Base-by-base conservation (phyloP, 2,113 vertebrate species). In the Diadophis punctatus region DNA sequence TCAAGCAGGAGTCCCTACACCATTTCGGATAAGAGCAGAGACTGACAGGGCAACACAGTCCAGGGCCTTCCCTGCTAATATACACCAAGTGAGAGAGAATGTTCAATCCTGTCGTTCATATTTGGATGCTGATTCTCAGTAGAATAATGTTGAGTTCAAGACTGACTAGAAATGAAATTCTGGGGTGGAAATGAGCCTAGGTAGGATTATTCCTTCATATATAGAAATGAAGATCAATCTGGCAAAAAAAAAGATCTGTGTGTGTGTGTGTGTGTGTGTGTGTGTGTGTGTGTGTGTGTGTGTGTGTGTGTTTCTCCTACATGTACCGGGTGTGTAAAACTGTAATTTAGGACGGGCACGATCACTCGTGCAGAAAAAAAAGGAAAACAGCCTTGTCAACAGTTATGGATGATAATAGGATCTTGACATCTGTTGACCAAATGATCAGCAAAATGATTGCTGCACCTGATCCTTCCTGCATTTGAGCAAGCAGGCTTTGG, bases 11-110 rank as follows among this genome's bases (percentile, higher is more conserved):
- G n/a, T n/a, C n/a, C n/a, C n/a, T n/a, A n/a, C n/a, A n/a, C n/a
- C n/a, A n/a, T n/a, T n/a, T n/a, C n/a, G n/a, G n/a, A n/a, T n/a
- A n/a, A 96, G 56, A 92, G 95, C 92, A 56, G 91, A 46, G 0
- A 1, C 53, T 52, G 8, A 25, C 30, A 22, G 55, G 51, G 0
- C 0, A 1, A 1, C 2, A 18, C 0, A 88, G 2, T 88, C 63
- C 84, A 92, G 25, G n/a, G 11, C 3, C 4, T 63, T 51, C 60
- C 34, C 27, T 34, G 25, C 25, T 20, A 27, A 25, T 14, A 30
- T 88, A 5, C 20, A 34, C 34, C 87, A 80, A 84, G 89, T 48
- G 39, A 30, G 27, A 46, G 4, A 12, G 25, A 22, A 11, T 8
- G 55, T 43, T 56, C 87, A 86, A 18, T 30, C 23, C 74, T 80